A percentile compares a stretch with the other conserved stretches of the same genome.
phyloP scores from a whole-genome alignment of 2,888 invertebrate species.

The Syrphus vitripennis region DNA sequence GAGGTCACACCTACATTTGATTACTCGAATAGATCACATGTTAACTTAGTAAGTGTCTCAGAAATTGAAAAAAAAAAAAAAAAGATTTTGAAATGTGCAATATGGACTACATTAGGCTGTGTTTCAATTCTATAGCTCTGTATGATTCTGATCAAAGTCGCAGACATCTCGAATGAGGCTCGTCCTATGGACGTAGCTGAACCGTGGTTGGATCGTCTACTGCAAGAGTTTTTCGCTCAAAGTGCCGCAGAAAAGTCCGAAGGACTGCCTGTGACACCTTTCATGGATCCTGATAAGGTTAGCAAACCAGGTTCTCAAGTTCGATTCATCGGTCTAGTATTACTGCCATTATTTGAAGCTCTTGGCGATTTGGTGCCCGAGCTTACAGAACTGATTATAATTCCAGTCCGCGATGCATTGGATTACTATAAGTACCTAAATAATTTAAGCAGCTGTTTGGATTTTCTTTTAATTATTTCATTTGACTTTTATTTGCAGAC shows the following conservation, averaged over 20 bases:
- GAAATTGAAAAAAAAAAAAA: no score
- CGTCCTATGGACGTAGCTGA: conserved; percentile 92
- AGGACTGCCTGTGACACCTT: conserved; percentile 91
- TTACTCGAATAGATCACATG: conserved; percentile 86
- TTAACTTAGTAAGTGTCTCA: conserved; percentile 84
- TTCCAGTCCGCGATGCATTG: conserved; percentile 80
- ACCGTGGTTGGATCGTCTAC: conserved; percentile 89
- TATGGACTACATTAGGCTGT: background rate
- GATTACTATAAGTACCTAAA: conserved; percentile 80
- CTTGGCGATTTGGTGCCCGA: conserved; percentile 88
- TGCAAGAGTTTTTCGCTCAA: conserved; percentile 88
- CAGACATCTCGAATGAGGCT: conserved; percentile 92
- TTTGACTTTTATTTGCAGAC: conserved; percentile 73
- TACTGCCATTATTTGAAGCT: conserved; percentile 90
- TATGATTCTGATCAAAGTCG: conserved; percentile 92
- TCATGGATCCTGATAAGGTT: conserved; percentile 93
- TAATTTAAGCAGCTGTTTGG: background rate
- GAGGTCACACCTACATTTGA: conserved; percentile 86
- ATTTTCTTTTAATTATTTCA: background rate
- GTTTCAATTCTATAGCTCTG: conserved; percentile 83
- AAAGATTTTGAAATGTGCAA: background rate
- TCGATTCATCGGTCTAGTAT: conserved; percentile 91
- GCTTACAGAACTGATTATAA: conserved; percentile 84
- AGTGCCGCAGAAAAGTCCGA: conserved; percentile 91
- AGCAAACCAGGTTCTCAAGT: conserved; percentile 92